Percentiles rank a stretch among this genome's conserved stretches.
Evolutionary conservation across 64 coral and sea anemone genomes (phyloP).

Genomic region (Dendronephthya gigantea): DNA sequence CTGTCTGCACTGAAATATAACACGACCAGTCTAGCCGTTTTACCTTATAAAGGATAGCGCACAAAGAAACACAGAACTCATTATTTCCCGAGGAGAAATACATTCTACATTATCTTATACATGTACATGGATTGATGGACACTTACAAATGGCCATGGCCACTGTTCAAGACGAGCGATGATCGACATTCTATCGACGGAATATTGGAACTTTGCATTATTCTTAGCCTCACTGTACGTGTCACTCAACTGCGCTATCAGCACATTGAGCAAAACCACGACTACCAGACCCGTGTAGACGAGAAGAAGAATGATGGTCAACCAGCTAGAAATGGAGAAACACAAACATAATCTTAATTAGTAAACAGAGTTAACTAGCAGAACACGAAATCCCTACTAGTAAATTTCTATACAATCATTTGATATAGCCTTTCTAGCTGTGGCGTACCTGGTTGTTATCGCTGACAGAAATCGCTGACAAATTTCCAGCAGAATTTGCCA

Average conservation of each 20-base stretch:
- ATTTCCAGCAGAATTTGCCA: too few species aligned
- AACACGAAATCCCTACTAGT: background rate
- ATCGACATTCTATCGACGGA: conserved; percentile 71
- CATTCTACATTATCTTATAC: too few species aligned
- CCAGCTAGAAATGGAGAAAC: too few species aligned
- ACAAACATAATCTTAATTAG: background rate
- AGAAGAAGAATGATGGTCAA: conserved; percentile 61
- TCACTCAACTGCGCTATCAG: conserved; percentile 87
- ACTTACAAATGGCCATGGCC: conserved; percentile 75
- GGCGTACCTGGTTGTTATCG: too few species aligned
- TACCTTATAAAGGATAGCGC: too few species aligned
- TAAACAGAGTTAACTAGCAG: background rate
- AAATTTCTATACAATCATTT: background rate
- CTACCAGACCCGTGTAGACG: conserved; percentile 80
- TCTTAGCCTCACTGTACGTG: conserved; percentile 87
- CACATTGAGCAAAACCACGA: conserved; percentile 77
- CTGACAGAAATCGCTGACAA: too few species aligned
- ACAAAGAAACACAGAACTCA: too few species aligned
- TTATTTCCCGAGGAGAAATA: too few species aligned
- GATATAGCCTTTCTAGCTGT: too few species aligned
- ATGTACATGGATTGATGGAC: too few species aligned
- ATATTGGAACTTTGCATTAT: conserved; percentile 68
- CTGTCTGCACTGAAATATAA: too few species aligned
- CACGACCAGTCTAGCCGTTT: too few species aligned
- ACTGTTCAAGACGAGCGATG: conserved; percentile 62